Evolutionary conservation across 1,140 invertebrate genomes (phyloP), one percentile per base, ranked within the genome.

Genomic region (Diabrotica virgifera): DNA sequence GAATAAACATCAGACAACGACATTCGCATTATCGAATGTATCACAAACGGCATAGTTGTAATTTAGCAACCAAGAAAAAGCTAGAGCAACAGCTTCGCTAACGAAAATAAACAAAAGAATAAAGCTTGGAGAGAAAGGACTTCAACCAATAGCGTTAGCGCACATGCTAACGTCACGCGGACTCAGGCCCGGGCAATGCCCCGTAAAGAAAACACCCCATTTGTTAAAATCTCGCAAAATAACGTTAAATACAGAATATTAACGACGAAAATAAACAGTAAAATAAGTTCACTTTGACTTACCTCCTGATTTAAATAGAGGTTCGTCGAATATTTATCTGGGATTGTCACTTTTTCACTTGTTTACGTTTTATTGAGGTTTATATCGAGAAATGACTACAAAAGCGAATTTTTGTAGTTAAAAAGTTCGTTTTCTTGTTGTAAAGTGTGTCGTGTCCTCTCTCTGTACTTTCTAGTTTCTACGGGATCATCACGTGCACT

Each of bases 31-130:
- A 24, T 24, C 4, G 24, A 24, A 24, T 24, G 24, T 24, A 24
- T 24, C 4, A 24, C 4, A 24, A 24, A 24, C 1, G 24, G 1
- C 4, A 24, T 24, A 24, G 4, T 24, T 24, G 24, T 24, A 24
- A 24, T 24, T 24, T 24, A 2, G 24, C 24, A 24, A 24, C 4
- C 24, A 24, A 24, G 0, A 3, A 11, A 56, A 56, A 56, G 11
- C 12, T 56, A 12, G 6, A 5, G 35, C 54, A 10, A 51, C 9
- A 51, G 9, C 46, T 51, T 11, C 54, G 11, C 13, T 5, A 11
- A 52, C 13, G 9, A 62, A 53, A 62, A 62, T 62, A 62, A 62
- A 62, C 60, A 62, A 62, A 62, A 62, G 52, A 62, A 62, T 38
- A 14, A 24, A 54, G 52, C 51, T 24, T 54, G 51, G 40, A 36